A percentile compares a stretch with the other conserved stretches of the same genome.
phyloP scores from a whole-genome alignment of 2,888 invertebrate genomes.

The Lasioglossum villosulum region DNA sequence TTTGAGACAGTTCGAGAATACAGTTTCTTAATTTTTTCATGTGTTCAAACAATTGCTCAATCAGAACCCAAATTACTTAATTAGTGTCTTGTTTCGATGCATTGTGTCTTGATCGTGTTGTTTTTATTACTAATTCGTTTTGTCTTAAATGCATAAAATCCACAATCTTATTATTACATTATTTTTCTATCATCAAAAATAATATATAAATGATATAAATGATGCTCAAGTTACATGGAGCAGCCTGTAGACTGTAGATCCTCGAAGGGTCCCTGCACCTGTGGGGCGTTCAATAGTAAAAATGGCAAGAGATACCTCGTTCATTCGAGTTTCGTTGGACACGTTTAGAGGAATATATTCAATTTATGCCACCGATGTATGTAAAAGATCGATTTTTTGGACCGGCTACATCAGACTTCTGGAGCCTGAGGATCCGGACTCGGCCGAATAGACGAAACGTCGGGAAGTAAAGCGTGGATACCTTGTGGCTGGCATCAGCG shows the following conservation, averaged over 20 bases:
- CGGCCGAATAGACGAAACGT: slow-evolving; percentile 59
- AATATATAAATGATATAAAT: background rate
- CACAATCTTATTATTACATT: too few relatives aligned
- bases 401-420: slow-evolving; percentile 29
- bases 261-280: background rate
- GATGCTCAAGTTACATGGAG: background rate
- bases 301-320: background rate
- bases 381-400: background rate
- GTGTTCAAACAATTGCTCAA: background rate
- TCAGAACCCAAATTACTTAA: too few relatives aligned
- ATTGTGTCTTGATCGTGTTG: background rate
- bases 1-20: background rate
- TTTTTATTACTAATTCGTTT: background rate
- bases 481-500: slow-evolving; percentile 76
- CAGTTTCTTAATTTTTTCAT: background rate
- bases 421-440: slow-evolving; percentile 71
- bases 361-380: background rate
- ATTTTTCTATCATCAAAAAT: too few relatives aligned
- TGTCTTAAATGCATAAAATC: background rate
- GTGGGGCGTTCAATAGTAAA: background rate
- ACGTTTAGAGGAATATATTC: background rate
- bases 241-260: background rate
- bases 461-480: slow-evolving; percentile 66
- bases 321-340: background rate
- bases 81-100: background rate